Percentiles rank a stretch among this genome's conserved stretches.
phyloP scores from a whole-genome alignment of 2,113 vertebrate species.

The Tinamus guttatus region DNA sequence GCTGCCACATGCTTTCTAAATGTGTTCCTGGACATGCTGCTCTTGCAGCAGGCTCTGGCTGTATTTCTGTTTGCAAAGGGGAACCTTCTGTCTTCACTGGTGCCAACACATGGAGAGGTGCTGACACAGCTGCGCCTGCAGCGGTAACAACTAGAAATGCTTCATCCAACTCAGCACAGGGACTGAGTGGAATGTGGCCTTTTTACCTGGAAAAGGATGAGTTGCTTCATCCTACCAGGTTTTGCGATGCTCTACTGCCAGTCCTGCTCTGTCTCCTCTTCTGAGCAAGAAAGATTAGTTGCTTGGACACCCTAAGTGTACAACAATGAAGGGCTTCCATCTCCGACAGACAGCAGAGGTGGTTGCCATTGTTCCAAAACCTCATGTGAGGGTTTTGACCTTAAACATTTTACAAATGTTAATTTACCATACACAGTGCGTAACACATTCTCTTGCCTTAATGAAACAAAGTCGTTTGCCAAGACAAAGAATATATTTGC shows the following conservation, averaged over 20 bases:
- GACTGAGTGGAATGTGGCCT: constrained; percentile 12
- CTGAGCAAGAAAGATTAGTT: constrained; percentile 8
- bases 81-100: rapidly evolving
- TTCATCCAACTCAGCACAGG: neutral
- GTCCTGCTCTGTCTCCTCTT: neutral
- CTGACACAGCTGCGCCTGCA: neutral
- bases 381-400: neutral
- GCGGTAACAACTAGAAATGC: neutral
- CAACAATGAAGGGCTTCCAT: neutral
- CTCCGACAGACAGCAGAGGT: neutral
- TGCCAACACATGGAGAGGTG: neutral
- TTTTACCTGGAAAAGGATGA: constrained; percentile 17
- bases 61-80: neutral
- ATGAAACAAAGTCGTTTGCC: neutral
- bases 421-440: neutral
- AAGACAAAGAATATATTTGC: neutral
- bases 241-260: neutral
- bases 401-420: neutral
- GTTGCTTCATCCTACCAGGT: constrained; percentile 35
- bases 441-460: neutral
- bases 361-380: neutral
- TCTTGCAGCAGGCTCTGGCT: neutral
- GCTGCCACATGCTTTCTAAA: neutral
- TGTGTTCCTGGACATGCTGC: neutral
- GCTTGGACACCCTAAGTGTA: neutral